Conservation (phyloP, 2,113 vertebrate genomes). For the Eclectus roratus region DNA sequence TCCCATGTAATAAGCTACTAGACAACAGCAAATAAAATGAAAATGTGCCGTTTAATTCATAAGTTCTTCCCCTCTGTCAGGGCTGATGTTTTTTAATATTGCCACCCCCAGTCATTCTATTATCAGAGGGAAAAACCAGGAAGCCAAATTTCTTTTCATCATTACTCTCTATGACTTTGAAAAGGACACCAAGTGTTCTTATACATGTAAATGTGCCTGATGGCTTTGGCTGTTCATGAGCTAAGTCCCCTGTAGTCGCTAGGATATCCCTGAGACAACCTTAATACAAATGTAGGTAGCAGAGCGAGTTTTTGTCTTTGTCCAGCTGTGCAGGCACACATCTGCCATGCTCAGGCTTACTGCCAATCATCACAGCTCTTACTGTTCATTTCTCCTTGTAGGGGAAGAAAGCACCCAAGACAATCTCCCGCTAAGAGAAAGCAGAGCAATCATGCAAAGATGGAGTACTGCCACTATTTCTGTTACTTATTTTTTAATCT, state of each 20-base stretch:
- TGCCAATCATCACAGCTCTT: conserved; percentile 8
- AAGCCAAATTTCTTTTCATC: conserved; percentile 14
- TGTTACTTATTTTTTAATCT: not conserved
- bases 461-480: not conserved
- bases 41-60: conserved; percentile 20
- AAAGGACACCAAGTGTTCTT: conserved; percentile 30
- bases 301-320: conserved; percentile 9
- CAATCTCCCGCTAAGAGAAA: not conserved
- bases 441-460: not conserved
- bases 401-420: not conserved
- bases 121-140: not conserved
- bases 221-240: not conserved
- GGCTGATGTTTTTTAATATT: not conserved
- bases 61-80: conserved; percentile 1
- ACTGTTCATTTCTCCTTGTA: not conserved
- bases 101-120: conserved; percentile 13
- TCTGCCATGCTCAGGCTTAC: conserved; percentile 23
- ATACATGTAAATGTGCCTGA: not conserved
- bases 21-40: conserved; percentile 13
- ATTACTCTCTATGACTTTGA: conserved; percentile 3
- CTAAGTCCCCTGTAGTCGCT: not conserved
- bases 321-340: conserved; percentile 49
- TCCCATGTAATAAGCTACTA: conserved; percentile 15
- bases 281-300: conserved; percentile 15
- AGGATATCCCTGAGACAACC: conserved; percentile 1